Evolutionary conservation across 2,888 invertebrate species (phyloP).

Genomic region (Pteria penguin): DNA sequence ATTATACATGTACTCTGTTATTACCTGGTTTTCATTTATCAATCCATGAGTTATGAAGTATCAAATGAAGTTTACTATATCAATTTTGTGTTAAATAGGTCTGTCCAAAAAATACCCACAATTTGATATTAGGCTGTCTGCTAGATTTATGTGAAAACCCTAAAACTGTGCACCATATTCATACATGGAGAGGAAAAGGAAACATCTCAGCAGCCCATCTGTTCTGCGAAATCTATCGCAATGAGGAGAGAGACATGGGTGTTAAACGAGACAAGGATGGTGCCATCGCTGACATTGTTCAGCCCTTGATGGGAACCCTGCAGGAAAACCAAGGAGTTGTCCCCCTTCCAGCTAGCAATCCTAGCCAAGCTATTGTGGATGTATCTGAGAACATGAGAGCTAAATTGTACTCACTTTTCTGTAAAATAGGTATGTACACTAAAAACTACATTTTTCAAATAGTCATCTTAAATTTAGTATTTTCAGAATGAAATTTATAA

Average conservation of each 20-base stretch:
- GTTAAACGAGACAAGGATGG: slow-evolving; percentile 73
- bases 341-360: slow-evolving; percentile 74
- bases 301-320: slow-evolving; percentile 75
- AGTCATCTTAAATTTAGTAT: too few relatives aligned
- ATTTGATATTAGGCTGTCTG: slow-evolving; percentile 78
- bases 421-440: slow-evolving; percentile 73
- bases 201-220: slow-evolving; percentile 77
- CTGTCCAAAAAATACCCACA: slow-evolving; percentile 78
- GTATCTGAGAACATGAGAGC: slow-evolving; percentile 80
- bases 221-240: slow-evolving; percentile 79
- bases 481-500: too few relatives aligned
- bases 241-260: slow-evolving; percentile 78
- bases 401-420: slow-evolving; percentile 79
- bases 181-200: slow-evolving; percentile 77
- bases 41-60: too few relatives aligned
- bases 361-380: slow-evolving; percentile 79
- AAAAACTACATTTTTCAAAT: too few relatives aligned
- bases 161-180: slow-evolving; percentile 77
- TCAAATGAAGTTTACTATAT: too few relatives aligned
- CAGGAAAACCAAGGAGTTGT: slow-evolving; percentile 74
- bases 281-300: slow-evolving; percentile 71
- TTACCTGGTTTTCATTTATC: too few relatives aligned
- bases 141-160: slow-evolving; percentile 79
- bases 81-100: slow-evolving; percentile 66
- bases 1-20: too few relatives aligned